Base-by-base conservation (phyloP, 2,113 vertebrate genomes). In the Antidorcas marsupialis region DNA sequence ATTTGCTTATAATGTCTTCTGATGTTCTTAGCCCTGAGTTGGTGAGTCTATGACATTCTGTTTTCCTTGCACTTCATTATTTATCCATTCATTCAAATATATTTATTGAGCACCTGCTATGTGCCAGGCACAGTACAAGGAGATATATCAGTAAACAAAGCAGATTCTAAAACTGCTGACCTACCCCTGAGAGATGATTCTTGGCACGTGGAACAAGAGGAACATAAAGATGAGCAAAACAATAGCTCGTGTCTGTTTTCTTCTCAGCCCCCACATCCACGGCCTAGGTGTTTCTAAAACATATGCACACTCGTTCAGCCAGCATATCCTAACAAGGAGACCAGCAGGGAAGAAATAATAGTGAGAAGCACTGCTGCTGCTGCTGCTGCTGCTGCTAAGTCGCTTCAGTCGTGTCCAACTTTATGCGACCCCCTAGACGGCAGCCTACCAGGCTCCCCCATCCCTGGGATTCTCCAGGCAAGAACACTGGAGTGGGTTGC, bases 211-310 rank as follows among this genome's bases (percentile, higher is more conserved):
- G 27, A 89, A 86, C 23, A 53, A 62, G 45, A 85, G 82, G 57
- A 59, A 62, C 9, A 92, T 13, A 94, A 30, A 95, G 76, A 79
- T 12, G 27, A 0, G 13, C 39, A 96, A 97, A 97, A 74, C 88
- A 92, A 15, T 95, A 79, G n/a, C 71, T 87, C 27, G 9, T 39
- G 4, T 93, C 96, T 96, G 10, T 10, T 82, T 67, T 62, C 28
- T 4, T 0, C 57, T 87, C 94, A 53, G 15, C 4, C 7, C 10
- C 14, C 28, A 83, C 81, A 55, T 95, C 94, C 59, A 55, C 0
- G 19, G 17, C 83, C 71, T 59, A 81, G 57, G 13, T 30, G 57
- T 89, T 55, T 96, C 83, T 93, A 93, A 98, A 97, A 76, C 30
- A 97, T 47, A 47, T 30, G 11, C 47, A 52, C 5, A 17, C n/a